Percentiles rank a stretch among this genome's conserved stretches.
phyloP scores from a whole-genome alignment of 2,113 vertebrate genomes.

The Ptilorrhoa leucosticta region DNA sequence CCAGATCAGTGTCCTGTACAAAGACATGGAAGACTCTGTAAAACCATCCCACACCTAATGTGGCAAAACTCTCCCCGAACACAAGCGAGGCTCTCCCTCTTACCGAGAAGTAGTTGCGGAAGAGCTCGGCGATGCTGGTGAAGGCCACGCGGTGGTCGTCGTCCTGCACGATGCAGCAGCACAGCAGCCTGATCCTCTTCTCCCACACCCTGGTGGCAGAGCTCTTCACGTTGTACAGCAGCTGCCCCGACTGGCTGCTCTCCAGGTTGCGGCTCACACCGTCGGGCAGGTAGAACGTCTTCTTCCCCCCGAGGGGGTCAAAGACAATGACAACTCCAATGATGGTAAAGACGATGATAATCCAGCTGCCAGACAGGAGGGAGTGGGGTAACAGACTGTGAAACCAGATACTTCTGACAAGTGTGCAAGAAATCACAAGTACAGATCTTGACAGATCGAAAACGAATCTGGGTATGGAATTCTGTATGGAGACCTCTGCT shows the following conservation, averaged over 20 bases:
- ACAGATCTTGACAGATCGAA: neutral
- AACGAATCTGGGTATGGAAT: neutral
- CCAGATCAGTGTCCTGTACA: constrained; percentile 92
- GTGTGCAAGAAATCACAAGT: too few species aligned
- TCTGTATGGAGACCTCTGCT: neutral
- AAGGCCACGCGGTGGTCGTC: constrained; percentile 88
- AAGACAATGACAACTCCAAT: constrained; percentile 87
- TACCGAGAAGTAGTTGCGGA: constrained; percentile 90
- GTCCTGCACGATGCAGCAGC: constrained; percentile 90
- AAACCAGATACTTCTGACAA: neutral
- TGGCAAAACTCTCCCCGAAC: fast-evolving
- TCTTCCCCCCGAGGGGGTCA: constrained; percentile 86
- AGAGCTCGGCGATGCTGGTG: constrained; percentile 86
- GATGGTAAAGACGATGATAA: constrained; percentile 83
- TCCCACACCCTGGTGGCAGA: constrained; percentile 91
- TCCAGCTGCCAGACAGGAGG: constrained; percentile 79
- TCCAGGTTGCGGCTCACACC: constrained; percentile 72
- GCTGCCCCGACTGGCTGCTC: constrained; percentile 80
- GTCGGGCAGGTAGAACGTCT: neutral
- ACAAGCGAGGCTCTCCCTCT: neutral
- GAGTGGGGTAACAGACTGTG: neutral
- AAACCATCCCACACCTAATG: fast-evolving
- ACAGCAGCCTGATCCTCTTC: constrained; percentile 82
- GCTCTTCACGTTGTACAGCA: constrained; percentile 82
- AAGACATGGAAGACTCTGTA: neutral